These are phyloP conservation scores for Premnoplex brunnescens DNA, from an alignment of 2,797 vertebrate species.

Conservation along the genomic window DNA sequence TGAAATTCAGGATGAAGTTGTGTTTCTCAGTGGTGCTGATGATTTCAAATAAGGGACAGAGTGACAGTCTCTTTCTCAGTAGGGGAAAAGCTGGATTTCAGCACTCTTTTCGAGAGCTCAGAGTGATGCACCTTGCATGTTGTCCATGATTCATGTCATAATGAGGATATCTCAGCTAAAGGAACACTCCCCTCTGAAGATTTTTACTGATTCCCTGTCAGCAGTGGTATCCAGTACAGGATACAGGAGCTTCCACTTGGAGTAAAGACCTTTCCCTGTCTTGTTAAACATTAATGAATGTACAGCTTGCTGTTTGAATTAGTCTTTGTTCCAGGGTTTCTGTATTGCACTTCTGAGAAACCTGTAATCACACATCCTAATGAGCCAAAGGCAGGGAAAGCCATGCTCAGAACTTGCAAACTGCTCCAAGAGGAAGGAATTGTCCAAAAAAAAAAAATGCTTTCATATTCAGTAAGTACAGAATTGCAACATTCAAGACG, in stretches of 20 bases:
- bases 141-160: neutral
- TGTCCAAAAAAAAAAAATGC: neutral
- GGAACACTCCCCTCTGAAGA: neutral
- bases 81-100: neutral
- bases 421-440: neutral
- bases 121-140: neutral
- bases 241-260: neutral
- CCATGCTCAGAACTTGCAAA: neutral
- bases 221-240: neutral
- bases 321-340: slow-evolving; percentile 22
- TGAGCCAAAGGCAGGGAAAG: neutral
- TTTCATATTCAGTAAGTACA: neutral
- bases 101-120: neutral
- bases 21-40: neutral
- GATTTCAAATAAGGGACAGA: neutral
- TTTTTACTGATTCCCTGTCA: slow-evolving; percentile 18
- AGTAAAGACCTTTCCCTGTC: neutral
- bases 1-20: neutral
- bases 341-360: neutral
- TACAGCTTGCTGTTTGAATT: neutral
- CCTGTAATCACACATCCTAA: neutral
- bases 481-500: neutral
- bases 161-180: slow-evolving; percentile 10
- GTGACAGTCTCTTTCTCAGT: neutral
- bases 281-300: neutral